A percentile compares a stretch with the other conserved stretches of the same genome.
These are phyloP conservation scores for Thymallus thymallus DNA, from an alignment of 2,113 vertebrate species.

Conservation along the genomic window DNA sequence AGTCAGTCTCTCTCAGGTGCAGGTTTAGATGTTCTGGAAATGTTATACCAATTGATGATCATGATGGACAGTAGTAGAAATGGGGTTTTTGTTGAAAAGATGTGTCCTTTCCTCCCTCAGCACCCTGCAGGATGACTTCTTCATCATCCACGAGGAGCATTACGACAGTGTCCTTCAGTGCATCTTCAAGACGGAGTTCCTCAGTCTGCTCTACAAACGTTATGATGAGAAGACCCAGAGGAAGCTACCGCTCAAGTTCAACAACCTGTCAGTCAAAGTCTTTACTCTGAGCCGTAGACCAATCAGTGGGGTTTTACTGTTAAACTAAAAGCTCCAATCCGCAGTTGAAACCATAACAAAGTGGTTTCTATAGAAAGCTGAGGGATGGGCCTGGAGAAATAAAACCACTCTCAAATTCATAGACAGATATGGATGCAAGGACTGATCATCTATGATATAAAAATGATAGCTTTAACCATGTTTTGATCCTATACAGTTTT, in stretches of 20 bases:
- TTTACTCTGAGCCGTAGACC: not conserved
- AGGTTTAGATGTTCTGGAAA: no score
- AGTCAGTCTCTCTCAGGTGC: constrained; percentile 81
- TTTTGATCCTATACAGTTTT: no score
- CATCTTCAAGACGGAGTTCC: constrained; percentile 80
- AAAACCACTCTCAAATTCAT: no score
- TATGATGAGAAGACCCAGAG: constrained; percentile 71
- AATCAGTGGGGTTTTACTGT: no score
- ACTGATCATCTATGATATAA: no score
- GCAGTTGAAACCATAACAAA: no score
- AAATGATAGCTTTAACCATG: no score
- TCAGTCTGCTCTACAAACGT: constrained; percentile 79
- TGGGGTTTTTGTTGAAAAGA: not conserved
- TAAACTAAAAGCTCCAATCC: no score
- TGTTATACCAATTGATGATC: not conserved
- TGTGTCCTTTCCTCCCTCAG: constrained; percentile 43
- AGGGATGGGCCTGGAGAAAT: no score
- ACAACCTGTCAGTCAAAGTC: constrained; percentile 76
- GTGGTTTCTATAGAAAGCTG: no score
- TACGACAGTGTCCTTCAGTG: constrained; percentile 83
- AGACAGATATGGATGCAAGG: no score
- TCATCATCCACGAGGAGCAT: constrained; percentile 78
- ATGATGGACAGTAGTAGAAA: not conserved
- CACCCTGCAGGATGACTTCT: constrained; percentile 79
- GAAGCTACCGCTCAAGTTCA: constrained; percentile 77